These are phyloP conservation scores for Hydropotes inermis DNA, from an alignment of 2,113 vertebrate species.

Conservation along the genomic window DNA sequence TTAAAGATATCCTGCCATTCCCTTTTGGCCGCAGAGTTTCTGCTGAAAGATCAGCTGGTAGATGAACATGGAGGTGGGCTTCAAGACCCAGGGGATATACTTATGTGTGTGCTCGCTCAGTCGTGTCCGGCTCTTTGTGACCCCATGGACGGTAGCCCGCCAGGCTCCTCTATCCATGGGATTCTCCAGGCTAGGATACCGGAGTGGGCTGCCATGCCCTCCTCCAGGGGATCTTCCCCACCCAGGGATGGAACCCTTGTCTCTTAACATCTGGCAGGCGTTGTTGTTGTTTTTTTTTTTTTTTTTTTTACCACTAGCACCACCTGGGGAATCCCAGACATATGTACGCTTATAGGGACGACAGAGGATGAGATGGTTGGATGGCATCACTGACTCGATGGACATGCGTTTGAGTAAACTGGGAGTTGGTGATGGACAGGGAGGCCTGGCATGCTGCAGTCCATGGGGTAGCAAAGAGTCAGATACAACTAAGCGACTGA, in stretches of 20 bases:
- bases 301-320: neutral
- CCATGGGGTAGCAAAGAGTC: neutral
- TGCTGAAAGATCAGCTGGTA: neutral
- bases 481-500: accelerated
- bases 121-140: accelerated
- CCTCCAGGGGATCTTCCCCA: neutral
- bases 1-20: neutral
- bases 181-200: neutral
- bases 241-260: neutral
- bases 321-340: neutral
- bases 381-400: neutral
- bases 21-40: neutral
- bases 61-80: neutral
- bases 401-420: neutral
- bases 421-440: neutral
- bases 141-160: neutral
- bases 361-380: neutral
- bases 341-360: neutral
- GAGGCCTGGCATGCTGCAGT: neutral
- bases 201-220: neutral
- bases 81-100: neutral
- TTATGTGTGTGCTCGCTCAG: accelerated
- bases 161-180: neutral
- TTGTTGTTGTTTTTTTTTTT: no score
- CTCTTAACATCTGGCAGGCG: neutral